Percentiles rank a stretch among this genome's conserved stretches.
phyloP scores from a whole-genome alignment of 2,113 vertebrate species.

The Pionites leucogaster region DNA sequence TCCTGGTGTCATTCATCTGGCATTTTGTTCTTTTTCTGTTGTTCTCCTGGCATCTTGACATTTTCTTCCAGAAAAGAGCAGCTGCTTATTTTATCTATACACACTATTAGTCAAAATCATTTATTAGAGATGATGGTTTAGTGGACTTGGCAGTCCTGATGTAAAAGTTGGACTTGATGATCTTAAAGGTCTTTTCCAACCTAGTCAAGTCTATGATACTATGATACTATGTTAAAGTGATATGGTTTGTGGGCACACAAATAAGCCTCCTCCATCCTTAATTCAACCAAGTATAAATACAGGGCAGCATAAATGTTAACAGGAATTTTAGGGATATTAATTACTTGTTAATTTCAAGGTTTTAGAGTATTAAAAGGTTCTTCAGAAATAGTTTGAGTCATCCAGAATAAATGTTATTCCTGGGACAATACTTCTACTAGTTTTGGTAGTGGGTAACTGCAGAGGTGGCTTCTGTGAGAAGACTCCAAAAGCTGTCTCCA shows the following conservation, averaged over 20 bases:
- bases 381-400: not conserved
- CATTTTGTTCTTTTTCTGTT: not conserved
- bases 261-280: not conserved
- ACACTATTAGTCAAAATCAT: not conserved
- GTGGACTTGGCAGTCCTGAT: not conserved
- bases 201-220: not conserved
- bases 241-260: rapidly evolving
- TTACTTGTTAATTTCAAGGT: not conserved
- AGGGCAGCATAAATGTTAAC: not conserved
- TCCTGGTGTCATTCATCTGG: not conserved
- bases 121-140: not conserved
- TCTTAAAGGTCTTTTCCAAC: not conserved
- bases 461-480: not conserved
- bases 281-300: not conserved
- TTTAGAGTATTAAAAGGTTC: not conserved
- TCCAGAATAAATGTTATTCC: not conserved
- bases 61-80: not conserved
- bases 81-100: not conserved
- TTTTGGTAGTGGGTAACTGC: not conserved
- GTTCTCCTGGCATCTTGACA: not conserved
- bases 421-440: not conserved
- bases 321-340: not conserved
- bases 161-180: not conserved
- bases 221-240: not conserved
- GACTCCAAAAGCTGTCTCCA: not conserved